A percentile compares a stretch with the other conserved stretches of the same genome.
phyloP scores from a whole-genome alignment of 2,888 invertebrate species.

The Sisyra terminalis region DNA sequence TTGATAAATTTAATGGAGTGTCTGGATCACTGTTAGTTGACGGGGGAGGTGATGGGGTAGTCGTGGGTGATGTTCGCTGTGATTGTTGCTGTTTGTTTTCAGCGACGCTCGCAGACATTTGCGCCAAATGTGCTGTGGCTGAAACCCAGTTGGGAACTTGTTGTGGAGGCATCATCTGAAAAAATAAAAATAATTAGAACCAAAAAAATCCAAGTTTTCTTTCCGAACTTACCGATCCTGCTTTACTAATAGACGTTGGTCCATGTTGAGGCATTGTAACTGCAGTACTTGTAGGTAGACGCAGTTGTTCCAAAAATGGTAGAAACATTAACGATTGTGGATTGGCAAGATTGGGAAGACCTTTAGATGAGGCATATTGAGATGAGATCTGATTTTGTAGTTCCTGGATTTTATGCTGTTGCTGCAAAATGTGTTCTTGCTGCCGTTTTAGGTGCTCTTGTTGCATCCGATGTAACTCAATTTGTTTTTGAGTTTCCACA shows the following conservation, averaged over 20 bases:
- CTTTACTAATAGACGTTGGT: slow-evolving; percentile 6
- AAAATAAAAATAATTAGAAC: slow-evolving; percentile 8
- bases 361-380: slow-evolving; percentile 28
- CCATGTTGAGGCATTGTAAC: slow-evolving; percentile 18
- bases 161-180: slow-evolving; percentile 36
- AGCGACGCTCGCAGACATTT: slow-evolving; percentile 37
- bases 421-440: slow-evolving; percentile 37
- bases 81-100: slow-evolving; percentile 19
- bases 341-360: slow-evolving; percentile 29
- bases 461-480: slow-evolving; percentile 54
- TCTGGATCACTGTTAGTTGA: slow-evolving; percentile 45
- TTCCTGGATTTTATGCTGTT: slow-evolving; percentile 41
- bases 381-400: slow-evolving; percentile 39
- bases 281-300: slow-evolving; percentile 15
- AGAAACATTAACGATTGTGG: slow-evolving; percentile 49
- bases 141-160: slow-evolving; percentile 41
- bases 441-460: slow-evolving; percentile 45
- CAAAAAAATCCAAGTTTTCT: neutral
- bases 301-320: slow-evolving; percentile 52
- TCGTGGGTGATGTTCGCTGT: slow-evolving; percentile 15
- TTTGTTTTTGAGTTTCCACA: slow-evolving; percentile 41
- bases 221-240: neutral
- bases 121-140: slow-evolving; percentile 55
- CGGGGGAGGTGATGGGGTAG: slow-evolving; percentile 19
- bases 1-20: slow-evolving; percentile 75